Evolutionary conservation across 2,888 invertebrate species (phyloP).

Genomic region (Oscheius onirici): DNA sequence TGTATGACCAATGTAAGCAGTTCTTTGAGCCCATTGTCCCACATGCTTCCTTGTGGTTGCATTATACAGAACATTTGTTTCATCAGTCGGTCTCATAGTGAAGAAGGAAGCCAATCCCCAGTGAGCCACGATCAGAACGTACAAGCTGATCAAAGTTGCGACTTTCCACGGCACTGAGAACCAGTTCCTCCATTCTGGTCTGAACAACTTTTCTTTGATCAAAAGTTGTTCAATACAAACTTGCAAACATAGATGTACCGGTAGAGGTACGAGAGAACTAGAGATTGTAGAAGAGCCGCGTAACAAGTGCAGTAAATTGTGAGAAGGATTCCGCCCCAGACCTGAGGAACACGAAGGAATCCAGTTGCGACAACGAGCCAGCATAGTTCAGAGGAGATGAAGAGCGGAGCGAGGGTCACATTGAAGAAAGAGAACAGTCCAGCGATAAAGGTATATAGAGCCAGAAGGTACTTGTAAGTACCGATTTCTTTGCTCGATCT

Average conservation of each 20-base stretch:
- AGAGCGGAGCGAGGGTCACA: neutral
- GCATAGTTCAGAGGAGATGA: neutral
- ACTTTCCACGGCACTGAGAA: neutral
- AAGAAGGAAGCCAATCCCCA: constrained; percentile 7
- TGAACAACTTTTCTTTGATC: neutral
- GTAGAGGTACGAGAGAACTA: neutral
- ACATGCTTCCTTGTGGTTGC: neutral
- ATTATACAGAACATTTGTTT: neutral
- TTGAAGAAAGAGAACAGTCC: neutral
- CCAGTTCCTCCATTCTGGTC: constrained; percentile 1
- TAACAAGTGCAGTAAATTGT: neutral
- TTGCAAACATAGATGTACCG: constrained; percentile 3
- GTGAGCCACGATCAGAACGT: neutral
- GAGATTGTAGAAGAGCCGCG: neutral
- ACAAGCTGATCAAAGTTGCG: neutral
- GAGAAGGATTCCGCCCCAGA: neutral
- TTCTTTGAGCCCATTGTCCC: neutral
- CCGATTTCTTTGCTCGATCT: constrained; percentile 1
- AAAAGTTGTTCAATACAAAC: neutral
- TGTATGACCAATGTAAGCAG: neutral
- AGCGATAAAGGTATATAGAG: neutral
- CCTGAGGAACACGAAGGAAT: neutral
- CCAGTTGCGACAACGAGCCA: neutral
- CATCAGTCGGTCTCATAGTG: neutral
- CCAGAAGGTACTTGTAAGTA: neutral